Conservation (phyloP, 2,888 invertebrate genomes). For the Hyppa rectilinea region DNA sequence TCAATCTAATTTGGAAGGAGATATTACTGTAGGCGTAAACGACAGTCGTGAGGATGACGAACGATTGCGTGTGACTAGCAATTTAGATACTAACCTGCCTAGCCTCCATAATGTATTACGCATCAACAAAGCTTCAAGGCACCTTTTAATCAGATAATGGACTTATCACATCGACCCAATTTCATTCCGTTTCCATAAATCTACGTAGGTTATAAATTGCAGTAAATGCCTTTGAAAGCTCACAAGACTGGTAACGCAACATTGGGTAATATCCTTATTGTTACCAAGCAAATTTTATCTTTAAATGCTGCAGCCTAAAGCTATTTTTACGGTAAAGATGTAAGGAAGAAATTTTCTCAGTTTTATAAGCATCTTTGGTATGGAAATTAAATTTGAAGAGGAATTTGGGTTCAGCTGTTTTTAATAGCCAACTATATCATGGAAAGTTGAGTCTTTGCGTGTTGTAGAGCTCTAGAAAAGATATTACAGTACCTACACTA, state of each 20-base stretch:
- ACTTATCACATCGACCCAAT: constrained; percentile 74
- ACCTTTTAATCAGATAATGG: constrained; percentile 73
- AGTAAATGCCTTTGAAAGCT: constrained; percentile 53
- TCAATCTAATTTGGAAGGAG: constrained; percentile 27
- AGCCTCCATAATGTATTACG: constrained; percentile 64
- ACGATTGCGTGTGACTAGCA: constrained; percentile 66
- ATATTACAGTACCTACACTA: constrained; percentile 1
- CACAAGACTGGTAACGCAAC: constrained; percentile 36
- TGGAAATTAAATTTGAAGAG: constrained; percentile 13
- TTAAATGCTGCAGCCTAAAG: constrained; percentile 8
- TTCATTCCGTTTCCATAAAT: constrained; percentile 68
- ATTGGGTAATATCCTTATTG: constrained; percentile 20
- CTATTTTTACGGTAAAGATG: constrained; percentile 24
- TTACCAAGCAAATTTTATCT: constrained; percentile 34
- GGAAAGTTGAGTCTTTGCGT: constrained; percentile 17
- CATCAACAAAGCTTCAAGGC: constrained; percentile 68
- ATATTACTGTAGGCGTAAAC: constrained; percentile 38
- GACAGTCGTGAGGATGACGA: constrained; percentile 42
- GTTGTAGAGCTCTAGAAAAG: neutral
- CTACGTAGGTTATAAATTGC: constrained; percentile 62
- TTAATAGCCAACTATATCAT: constrained; percentile 38
- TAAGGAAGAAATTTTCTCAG: constrained; percentile 25
- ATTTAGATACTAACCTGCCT: constrained; percentile 64
- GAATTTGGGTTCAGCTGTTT: constrained; percentile 41
- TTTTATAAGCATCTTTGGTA: constrained; percentile 22